Base-by-base conservation (phyloP, 1,140 invertebrate genomes). In the Protaetia brevitarsis region DNA sequence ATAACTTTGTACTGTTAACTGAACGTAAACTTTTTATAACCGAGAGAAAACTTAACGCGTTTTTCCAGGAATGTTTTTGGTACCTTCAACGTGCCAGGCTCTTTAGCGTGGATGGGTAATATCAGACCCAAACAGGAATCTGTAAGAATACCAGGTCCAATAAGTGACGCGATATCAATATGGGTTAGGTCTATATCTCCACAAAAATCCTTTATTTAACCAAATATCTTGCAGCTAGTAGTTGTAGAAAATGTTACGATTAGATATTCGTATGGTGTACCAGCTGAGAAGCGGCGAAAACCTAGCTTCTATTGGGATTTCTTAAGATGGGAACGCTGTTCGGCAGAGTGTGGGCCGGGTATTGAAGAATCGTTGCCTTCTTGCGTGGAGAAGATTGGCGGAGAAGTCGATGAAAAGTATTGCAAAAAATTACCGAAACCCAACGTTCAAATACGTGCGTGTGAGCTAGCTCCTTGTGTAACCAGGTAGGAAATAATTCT, bases 261-360 rank as follows among this genome's bases (percentile, higher is more conserved):
- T 51, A 71, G 71, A 61, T 79, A 76, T 68, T 76, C 75, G 11
- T 71, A 72, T 64, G 76, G 72, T 8, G 41, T 74, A 30, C 45
- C 23, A 41, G 29, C 21, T 8, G 56, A 26, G 19, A 51, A 62
- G 13, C 69, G 67, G 21, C 64, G 70, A 0, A 57, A 28, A 3
- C 63, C 70, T 3, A 11, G 4, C 1, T 72, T 72, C 36, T 41
- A 41, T 26, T 72, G 80, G 16, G 63, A 72, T 0, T 86, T 83
- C 83, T 72, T 76, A 3, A 27, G 63, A 1, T 85, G 83, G 84
- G 76, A 78, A 4, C 65, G 69, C 2, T 86, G 86, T 71, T 80
- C 81, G 10, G 74, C 80, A 21, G 79, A 80, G 11, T 86, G 85
- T 73, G 82, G 82, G 0, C 75, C 77, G 7, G 84, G 84, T 19